Conservation (phyloP, 2,797 vertebrate genomes). For the Myotis pilosus region DNA sequence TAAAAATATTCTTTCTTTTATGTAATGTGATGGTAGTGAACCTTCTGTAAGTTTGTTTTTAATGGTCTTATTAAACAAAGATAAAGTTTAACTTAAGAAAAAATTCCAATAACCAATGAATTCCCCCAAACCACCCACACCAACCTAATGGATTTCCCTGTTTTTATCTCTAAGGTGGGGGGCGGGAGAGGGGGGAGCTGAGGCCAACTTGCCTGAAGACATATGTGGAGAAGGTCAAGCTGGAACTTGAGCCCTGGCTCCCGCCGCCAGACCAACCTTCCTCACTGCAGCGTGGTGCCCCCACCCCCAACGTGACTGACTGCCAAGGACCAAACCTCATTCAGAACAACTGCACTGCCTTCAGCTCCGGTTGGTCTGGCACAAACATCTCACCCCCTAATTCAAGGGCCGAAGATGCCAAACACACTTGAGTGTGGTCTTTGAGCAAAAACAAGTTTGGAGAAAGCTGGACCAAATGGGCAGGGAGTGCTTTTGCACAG, state of each 20-base stretch:
- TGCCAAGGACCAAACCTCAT: background rate
- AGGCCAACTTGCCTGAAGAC: background rate
- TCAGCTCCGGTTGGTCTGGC: background rate
- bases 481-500: background rate
- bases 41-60: background rate
- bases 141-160: background rate
- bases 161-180: background rate
- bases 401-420: conserved; percentile 48
- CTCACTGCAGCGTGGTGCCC: rapidly evolving
- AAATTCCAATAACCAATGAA: background rate
- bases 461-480: background rate
- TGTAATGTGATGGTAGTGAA: background rate
- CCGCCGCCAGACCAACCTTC: background rate
- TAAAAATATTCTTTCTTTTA: conserved; percentile 12
- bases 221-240: background rate
- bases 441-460: conserved; percentile 23
- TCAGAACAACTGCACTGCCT: background rate
- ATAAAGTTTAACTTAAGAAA: background rate
- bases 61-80: background rate
- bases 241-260: background rate
- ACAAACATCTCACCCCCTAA: background rate
- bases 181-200: rapidly evolving
- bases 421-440: conserved; percentile 33
- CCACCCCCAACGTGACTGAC: background rate
- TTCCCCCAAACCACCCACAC: background rate